Conservation (phyloP, 2,113 vertebrate genomes). For the Apus apus region DNA sequence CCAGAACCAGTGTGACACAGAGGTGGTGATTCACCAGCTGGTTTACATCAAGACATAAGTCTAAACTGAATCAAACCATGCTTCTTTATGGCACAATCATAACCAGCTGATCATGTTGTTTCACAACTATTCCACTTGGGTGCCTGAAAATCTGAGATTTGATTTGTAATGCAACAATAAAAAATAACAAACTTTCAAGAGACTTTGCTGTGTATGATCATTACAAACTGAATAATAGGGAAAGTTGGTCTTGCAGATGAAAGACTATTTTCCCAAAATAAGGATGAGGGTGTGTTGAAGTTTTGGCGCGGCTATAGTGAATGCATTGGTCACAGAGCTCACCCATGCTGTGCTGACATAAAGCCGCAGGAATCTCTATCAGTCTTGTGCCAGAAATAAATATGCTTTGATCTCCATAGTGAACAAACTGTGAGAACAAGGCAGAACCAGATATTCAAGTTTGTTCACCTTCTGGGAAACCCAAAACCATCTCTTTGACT, state of each 20-base stretch:
- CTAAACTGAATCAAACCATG: neutral
- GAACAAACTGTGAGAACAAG: neutral
- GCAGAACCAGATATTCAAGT: slow-evolving; percentile 34
- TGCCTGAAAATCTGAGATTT: neutral
- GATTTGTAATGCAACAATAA: neutral
- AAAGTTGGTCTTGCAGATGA: neutral
- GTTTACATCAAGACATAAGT: neutral
- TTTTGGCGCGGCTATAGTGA: neutral
- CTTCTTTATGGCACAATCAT: neutral
- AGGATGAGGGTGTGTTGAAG: accelerated
- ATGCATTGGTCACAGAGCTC: accelerated
- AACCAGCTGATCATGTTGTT: neutral
- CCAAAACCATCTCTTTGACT: neutral
- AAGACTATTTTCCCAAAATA: neutral
- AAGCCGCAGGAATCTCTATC: neutral
- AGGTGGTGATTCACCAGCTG: accelerated
- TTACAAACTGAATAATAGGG: neutral
- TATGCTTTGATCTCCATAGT: neutral
- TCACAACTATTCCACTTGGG: neutral
- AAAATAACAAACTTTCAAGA: neutral
- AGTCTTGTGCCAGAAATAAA: neutral
- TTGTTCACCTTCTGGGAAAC: neutral
- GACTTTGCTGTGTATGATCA: neutral
- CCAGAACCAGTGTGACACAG: neutral
- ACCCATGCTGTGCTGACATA: neutral